Conservation (phyloP, 2,888 invertebrate genomes). For the Noctua janthina region DNA sequence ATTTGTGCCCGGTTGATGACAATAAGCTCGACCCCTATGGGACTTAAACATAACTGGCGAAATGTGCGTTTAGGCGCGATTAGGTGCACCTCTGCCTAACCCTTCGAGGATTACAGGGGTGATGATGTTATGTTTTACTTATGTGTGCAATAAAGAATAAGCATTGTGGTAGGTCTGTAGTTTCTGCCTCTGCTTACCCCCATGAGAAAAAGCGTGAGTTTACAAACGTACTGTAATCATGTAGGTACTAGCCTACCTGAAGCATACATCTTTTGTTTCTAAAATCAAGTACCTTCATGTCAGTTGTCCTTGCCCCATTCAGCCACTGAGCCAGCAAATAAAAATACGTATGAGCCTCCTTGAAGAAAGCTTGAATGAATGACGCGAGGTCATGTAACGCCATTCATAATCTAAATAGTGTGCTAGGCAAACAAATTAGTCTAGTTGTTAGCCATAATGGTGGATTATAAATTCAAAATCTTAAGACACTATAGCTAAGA, state of each 20-base stretch:
- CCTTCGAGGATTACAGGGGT: too few species aligned
- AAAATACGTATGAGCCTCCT: neutral
- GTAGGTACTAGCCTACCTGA: neutral
- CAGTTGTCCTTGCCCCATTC: slow-evolving; percentile 6
- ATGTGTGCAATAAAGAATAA: neutral
- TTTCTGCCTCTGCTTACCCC: neutral
- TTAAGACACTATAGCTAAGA: neutral
- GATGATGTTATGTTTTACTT: neutral
- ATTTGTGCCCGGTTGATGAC: too few species aligned
- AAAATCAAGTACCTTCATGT: neutral
- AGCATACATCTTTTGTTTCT: slow-evolving; percentile 5
- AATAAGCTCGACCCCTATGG: too few species aligned
- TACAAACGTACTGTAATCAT: neutral
- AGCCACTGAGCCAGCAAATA: slow-evolving; percentile 9
- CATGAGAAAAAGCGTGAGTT: neutral
- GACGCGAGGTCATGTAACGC: slow-evolving; percentile 9
- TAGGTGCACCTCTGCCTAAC: too few species aligned
- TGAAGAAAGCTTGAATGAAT: slow-evolving; percentile 27
- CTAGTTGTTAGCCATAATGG: neutral
- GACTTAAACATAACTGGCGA: too few species aligned
- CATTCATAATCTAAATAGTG: slow-evolving; percentile 28
- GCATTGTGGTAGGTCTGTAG: neutral
- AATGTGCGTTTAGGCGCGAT: too few species aligned
- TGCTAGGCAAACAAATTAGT: neutral
- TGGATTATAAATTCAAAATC: neutral